Evolutionary conservation across 2,113 vertebrate species (phyloP).

Genomic region (Xenopus borealis): DNA sequence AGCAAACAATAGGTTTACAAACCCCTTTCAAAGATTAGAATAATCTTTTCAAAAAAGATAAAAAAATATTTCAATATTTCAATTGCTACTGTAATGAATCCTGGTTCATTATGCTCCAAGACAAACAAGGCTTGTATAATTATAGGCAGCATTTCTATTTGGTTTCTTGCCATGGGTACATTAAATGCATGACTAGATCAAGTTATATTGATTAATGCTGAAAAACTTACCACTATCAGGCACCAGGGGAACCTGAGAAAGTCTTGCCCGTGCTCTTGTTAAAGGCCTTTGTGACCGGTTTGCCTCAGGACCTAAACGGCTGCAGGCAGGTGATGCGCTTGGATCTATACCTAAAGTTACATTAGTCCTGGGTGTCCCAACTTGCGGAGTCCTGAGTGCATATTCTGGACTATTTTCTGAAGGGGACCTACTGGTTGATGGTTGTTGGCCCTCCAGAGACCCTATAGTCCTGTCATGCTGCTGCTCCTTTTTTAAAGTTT

Average conservation of each 20-base stretch:
- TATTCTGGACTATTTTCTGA: conserved; percentile 64
- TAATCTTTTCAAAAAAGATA: too few relatives aligned
- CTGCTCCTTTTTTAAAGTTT: conserved; percentile 49
- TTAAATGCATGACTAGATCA: too few relatives aligned
- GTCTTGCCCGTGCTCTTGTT: conserved; percentile 86
- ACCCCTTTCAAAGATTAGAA: too few relatives aligned
- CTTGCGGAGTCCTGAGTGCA: conserved; percentile 69
- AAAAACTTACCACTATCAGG: conserved; percentile 61
- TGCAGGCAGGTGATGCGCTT: conserved; percentile 55
- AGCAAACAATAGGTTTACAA: too few relatives aligned
- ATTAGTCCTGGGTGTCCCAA: conserved; percentile 41
- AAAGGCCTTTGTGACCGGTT: conserved; percentile 83
- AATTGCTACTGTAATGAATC: too few relatives aligned
- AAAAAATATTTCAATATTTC: too few relatives aligned
- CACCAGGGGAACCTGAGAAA: conserved; percentile 79
- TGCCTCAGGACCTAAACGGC: conserved; percentile 59
- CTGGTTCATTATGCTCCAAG: too few relatives aligned
- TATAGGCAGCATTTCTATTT: too few relatives aligned
- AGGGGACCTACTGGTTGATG: conserved; percentile 66
- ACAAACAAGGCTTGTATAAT: too few relatives aligned
- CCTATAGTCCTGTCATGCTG: conserved; percentile 63
- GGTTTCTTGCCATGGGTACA: too few relatives aligned
- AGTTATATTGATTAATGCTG: too few relatives aligned
- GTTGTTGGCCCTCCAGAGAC: conserved; percentile 59
- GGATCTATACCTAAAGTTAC: conserved; percentile 57